Base-by-base conservation (phyloP, 1,140 invertebrate genomes). In the Lethocerus indicus region DNA sequence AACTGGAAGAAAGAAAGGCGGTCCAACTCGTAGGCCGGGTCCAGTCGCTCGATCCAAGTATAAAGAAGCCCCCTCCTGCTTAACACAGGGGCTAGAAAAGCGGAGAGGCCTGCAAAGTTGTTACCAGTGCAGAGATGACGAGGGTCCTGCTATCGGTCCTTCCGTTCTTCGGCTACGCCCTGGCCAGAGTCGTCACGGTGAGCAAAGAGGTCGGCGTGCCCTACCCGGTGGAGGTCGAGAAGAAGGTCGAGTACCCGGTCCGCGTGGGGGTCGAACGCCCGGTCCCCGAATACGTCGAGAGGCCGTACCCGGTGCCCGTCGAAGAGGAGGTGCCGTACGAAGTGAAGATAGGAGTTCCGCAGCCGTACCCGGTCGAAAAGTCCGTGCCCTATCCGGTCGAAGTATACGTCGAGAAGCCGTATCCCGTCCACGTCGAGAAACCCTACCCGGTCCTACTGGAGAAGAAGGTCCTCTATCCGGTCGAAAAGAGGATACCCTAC, bases 381-480 rank as follows among this genome's bases (percentile, higher is more conserved):
- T 67, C 67, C 21, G 73, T 79, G 13, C 75, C 71, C 6, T n/a
- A 13, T 2, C 52, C 49, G 57, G 65, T 6, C 68, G 70, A 58
- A 75, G 70, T 24, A 68, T 73, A 20, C 71, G 76, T 54, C 63
- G 69, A 68, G 59, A 5, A 58, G 57, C 16, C 66, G 61, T 72
- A 70, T 3, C 69, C 70, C 46, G 71, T 74, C 28, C 54, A 42
- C 2, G 50, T 52, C 0, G 35, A 48, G 7, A 39, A 40, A 5
- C 51, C 51, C 0, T 77, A 76, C 62, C 74, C 75, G 40, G 74
- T 79, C 3, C 68, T 73, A 36, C 47, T 78, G 26, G 75, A 79
- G 54, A 80, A 77, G 52, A 78, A 78, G 59, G 75, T 83, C 43
- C 75, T 75, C 2, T 66, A 70, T 56, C 68, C 68, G 4, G 54